phyloP scores from a whole-genome alignment of 2,888 invertebrate genomes.

The Lathronympha strigana region DNA sequence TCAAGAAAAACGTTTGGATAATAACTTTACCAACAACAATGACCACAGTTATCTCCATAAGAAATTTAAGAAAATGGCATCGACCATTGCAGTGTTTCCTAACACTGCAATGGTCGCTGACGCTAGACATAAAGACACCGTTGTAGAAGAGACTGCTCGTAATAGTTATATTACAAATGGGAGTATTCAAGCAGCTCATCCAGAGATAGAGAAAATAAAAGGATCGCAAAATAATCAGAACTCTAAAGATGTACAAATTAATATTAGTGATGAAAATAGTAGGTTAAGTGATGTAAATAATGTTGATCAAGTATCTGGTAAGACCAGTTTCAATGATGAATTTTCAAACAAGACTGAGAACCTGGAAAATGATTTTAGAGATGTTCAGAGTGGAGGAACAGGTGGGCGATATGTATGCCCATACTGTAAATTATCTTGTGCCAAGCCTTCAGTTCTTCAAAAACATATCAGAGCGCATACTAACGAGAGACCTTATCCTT shows the following conservation, averaged over 20 bases:
- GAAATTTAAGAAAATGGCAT: conserved; percentile 96
- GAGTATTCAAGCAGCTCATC: conserved; percentile 77
- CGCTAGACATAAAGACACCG: conserved; percentile 64
- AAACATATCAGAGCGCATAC: conserved; percentile 98
- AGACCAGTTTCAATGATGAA: conserved; percentile 82
- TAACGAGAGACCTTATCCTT: conserved; percentile 96
- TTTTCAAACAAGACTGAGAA: conserved; percentile 83
- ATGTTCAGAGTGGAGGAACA: conserved; percentile 71
- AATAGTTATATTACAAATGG: conserved; percentile 72
- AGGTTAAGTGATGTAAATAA: conserved; percentile 80
- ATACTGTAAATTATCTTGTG: conserved; percentile 94
- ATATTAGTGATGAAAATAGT: conserved; percentile 76
- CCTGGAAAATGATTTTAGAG: conserved; percentile 81
- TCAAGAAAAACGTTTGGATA: conserved; percentile 80
- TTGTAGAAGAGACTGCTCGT: conserved; percentile 62
- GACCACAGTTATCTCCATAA: conserved; percentile 94
- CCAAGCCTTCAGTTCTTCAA: conserved; percentile 96
- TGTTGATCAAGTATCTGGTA: conserved; percentile 79
- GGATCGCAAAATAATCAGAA: conserved; percentile 59
- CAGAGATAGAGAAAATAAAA: conserved; percentile 79
- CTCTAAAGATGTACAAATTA: conserved; percentile 82
- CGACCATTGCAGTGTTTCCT: conserved; percentile 76
- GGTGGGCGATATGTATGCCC: conserved; percentile 92
- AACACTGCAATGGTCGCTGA: conserved; percentile 66
- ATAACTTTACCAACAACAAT: conserved; percentile 81